Base-by-base conservation (phyloP, 2,797 vertebrate genomes). In the Vultur gryphus region DNA sequence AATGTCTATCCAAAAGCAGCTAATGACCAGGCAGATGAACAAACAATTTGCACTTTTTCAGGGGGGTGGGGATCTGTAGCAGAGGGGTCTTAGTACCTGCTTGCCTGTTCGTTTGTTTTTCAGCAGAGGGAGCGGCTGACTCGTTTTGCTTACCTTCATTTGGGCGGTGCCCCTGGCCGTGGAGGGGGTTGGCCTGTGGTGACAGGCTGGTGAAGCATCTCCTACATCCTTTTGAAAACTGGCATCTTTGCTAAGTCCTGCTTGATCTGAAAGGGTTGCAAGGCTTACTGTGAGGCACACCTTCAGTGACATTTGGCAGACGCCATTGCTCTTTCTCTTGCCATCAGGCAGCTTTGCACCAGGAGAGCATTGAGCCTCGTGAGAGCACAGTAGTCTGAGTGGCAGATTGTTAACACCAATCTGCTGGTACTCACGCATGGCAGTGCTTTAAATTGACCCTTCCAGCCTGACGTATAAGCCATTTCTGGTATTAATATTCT, bases 31-130 rank as follows among this genome's bases (percentile, higher is more conserved):
- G 10, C 16, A 71, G 33, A 55, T 43, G 14, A 83, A 55, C 16
- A 52, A 65, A 24, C 1, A 1, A 18, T 61, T 52, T 61, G 18
- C 15, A 11, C 9, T 48, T 44, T 71, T 72, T 17, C 2, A 4
- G 9, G 6, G 5, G 0, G 0, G 5, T 24, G 16, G 21, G 16
- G 11, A n/a, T 23, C 20, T 20, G 16, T 35, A 35, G 16, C 1
- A 3, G 54, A 7, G 33, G 3, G 6, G 8, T 37, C 62, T 54
- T 33, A 13, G 17, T 39, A 31, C 51, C 24, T 66, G 43, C 39
- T 82, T 64, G 20, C 19, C 35, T 3, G 1, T 20, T 59, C 1
- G 3, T 61, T 87, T 72, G 8, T 54, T 69, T 73, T 87, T 48
- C 19, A n/a, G 29, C 48, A 64, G 25, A 62, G 52, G 11, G 48